A percentile compares a stretch with the other conserved stretches of the same genome.
Conservation (phyloP, 1,140 invertebrate genomes). For the Lucilia cuprina region DNA sequence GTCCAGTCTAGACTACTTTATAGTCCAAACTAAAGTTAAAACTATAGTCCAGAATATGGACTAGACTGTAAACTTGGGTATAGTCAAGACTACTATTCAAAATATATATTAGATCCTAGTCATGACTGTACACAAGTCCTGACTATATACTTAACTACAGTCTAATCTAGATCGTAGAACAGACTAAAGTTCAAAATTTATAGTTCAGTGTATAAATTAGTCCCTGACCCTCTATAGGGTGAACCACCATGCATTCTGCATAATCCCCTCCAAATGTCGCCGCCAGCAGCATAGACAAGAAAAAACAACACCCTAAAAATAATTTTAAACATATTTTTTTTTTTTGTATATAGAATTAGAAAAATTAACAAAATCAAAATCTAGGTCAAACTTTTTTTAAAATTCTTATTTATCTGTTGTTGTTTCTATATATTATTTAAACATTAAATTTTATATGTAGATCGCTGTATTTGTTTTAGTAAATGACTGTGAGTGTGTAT, state of each 20-base stretch:
- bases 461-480: not conserved
- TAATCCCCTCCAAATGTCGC: not conserved
- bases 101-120: no score
- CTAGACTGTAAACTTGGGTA: no score
- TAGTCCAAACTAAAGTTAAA: no score
- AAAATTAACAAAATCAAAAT: conserved; percentile 5
- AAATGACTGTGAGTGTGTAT: not conserved
- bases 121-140: no score
- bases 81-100: no score
- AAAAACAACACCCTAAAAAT: not conserved
- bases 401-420: conserved; percentile 23
- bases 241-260: not conserved
- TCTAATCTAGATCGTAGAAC: no score
- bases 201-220: no score
- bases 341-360: not conserved
- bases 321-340: not conserved
- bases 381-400: conserved; percentile 33
- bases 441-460: not conserved
- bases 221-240: not conserved
- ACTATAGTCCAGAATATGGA: no score
- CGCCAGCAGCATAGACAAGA: not conserved
- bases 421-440: not conserved
- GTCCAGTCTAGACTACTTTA: no score
- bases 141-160: no score
- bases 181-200: no score